Evolutionary conservation across 2,888 invertebrate species (phyloP), one percentile per base, ranked within the genome.

Genomic region (Lepidocyrtoides sp.): DNA sequence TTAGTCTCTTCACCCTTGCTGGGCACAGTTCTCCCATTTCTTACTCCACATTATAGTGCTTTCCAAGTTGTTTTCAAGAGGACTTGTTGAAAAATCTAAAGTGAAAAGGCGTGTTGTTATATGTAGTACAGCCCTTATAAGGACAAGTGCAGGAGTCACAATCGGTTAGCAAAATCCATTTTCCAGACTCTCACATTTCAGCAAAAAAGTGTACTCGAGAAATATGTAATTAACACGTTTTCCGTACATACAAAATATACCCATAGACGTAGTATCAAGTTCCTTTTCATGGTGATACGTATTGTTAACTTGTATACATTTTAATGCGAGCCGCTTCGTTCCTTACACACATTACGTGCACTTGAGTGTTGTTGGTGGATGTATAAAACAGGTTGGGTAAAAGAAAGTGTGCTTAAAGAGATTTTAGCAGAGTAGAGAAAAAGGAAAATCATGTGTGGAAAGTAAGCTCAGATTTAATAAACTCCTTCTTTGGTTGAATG

Each of bases 51-150:
- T n/a, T n/a, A n/a, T 23, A 75, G 23, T 48, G 23, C 44, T 44
- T 12, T 10, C 17, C 72, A 41, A 44, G 66, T 36, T 41, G 41
- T 17, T 69, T 69, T 69, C 41, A 69, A 77, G 51, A 17, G 29
- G 29, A 51, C 23, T n/a, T 48, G 51, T 51, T 77, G 77, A 77
- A 77, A 77, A 77, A 20, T 77, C 51, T 17, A 26, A 51, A 77
- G 26, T 26, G 77, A 77, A 51, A 77, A 77, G 32, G 20, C 69
- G 14, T 20, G n/a, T 12, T 12, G n/a, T n/a, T n/a, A 14, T 51
- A 26, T 12, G 5, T 7, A 14, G 32, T 51, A n/a, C 23, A 10
- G 5, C 2, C 41, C 17, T 0, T 66, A n/a, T 1, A 17, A n/a
- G 14, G 32, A 66, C 12, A 66, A 10, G 7, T 66, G 12, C 12